A percentile compares a stretch with the other conserved stretches of the same genome.
These are phyloP conservation scores for Lithophane leautieri DNA, from an alignment of 2,888 invertebrate species.

Conservation along the genomic window DNA sequence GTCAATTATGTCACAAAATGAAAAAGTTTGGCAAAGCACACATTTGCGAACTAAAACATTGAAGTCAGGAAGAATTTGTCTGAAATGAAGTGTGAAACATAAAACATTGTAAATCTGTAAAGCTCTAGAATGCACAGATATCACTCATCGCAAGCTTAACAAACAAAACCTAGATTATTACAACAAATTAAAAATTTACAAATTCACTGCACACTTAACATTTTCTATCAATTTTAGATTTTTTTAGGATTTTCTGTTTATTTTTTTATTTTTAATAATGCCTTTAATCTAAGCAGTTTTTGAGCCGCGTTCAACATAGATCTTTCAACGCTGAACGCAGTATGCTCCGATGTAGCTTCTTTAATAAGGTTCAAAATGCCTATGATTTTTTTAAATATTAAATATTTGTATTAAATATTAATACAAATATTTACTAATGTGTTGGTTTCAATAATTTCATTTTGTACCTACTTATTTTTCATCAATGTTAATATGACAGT, in stretches of 20 bases:
- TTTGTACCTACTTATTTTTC: neutral
- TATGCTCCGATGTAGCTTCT: neutral
- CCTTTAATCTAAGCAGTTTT: neutral
- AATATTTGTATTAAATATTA: too few species aligned
- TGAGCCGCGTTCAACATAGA: neutral
- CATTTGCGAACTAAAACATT: neutral
- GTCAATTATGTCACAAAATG: neutral
- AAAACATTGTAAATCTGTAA: conserved; percentile 43
- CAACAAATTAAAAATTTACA: conserved; percentile 19
- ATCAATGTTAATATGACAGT: neutral
- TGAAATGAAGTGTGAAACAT: conserved; percentile 54
- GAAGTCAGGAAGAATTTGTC: conserved; percentile 18
- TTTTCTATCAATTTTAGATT: neutral
- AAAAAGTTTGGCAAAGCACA: conserved; percentile 24
- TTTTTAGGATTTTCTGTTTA: neutral
- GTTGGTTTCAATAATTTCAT: neutral
- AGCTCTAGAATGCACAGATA: conserved; percentile 58
- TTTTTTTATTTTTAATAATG: neutral
- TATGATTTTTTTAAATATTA: too few species aligned
- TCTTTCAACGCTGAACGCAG: neutral
- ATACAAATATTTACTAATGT: neutral
- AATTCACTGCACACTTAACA: conserved; percentile 25
- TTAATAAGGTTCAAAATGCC: neutral
- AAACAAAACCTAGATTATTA: conserved; percentile 42
- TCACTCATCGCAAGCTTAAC: conserved; percentile 60